Evolutionary conservation across 2,888 invertebrate genomes (phyloP), one percentile per base, ranked within the genome.

Genomic region (Lithophane leautieri): DNA sequence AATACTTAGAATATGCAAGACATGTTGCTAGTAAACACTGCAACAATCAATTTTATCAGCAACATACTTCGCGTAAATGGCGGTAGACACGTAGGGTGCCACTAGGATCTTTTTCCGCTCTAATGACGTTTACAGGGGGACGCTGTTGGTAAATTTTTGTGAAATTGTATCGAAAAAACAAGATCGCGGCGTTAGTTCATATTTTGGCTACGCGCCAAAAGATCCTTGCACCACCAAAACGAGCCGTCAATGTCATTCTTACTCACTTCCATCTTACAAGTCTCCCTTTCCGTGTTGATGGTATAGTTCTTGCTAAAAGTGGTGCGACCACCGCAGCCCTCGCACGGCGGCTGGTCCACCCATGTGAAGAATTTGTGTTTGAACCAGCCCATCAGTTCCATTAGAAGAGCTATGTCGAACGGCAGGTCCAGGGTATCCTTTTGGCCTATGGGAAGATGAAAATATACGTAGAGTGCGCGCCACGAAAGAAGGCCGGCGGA

Each of bases 341-440:
- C 94, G 92, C 99, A 99, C 0, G 95, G 91, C 0, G 98, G 98
- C 84, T 96, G 96, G 94, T 99, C 98, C 40, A 99, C 97, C 99
- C 99, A 99, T 66, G 97, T 95, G 93, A 99, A 99, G 96, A 99
- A 99, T 73, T 98, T 97, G 54, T 97, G 96, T 93, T 99, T 99
- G 94, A 99, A 99, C 99, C 99, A 99, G 60, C 96, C 95, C 62
- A 99, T 93, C 58, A 99, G 93, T 92, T 99, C 98, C 73, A 98
- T 93, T 0, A 99, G 93, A 4, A 99, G 91, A 2, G 98, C 97
- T 91, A 99, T 98, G 84, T 98, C 97, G 76, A 97, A 96, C 0
- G 97, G 96, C 34, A 97, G 93, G 82, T 97, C 97, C 11, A 91
- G 90, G 0, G 93, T 94, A 74, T 93, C 91, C 7, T 89, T 88